phyloP scores from a whole-genome alignment of 2,888 invertebrate genomes.

The Tenthredo mesomela region DNA sequence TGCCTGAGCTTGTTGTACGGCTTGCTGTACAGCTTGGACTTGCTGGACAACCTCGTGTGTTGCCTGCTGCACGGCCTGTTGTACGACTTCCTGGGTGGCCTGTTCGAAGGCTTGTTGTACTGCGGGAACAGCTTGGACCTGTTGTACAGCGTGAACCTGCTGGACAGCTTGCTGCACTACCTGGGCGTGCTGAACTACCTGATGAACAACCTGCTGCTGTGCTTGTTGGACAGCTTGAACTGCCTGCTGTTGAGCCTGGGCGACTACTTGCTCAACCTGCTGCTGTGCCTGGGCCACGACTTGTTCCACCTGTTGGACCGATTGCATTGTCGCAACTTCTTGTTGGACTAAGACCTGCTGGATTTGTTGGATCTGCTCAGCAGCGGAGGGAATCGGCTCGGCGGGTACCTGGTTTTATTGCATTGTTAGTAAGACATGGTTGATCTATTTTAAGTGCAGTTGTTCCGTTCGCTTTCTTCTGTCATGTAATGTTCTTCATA shows the following conservation, averaged over 20 bases:
- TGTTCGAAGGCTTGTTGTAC: conserved; percentile 74
- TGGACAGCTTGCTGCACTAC: conserved; percentile 76
- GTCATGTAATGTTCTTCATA: too few species aligned
- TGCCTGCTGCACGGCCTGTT: conserved; percentile 74
- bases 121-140: conserved; percentile 73
- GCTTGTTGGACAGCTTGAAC: conserved; percentile 75
- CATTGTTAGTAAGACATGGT: not conserved
- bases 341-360: conserved; percentile 68
- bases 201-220: conserved; percentile 75
- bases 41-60: conserved; percentile 73
- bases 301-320: conserved; percentile 73
- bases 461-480: not conserved
- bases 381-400: conserved; percentile 40
- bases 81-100: conserved; percentile 72
- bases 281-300: conserved; percentile 76
- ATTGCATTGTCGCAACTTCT: conserved; percentile 73
- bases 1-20: conserved; percentile 75
- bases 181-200: conserved; percentile 75
- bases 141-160: conserved; percentile 74
- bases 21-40: conserved; percentile 75
- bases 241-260: conserved; percentile 75
- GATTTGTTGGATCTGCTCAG: conserved; percentile 70
- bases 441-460: not conserved
- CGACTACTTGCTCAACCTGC: conserved; percentile 76
- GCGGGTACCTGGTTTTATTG: not conserved